A percentile compares a stretch with the other conserved stretches of the same genome.
Evolutionary conservation across 2,797 vertebrate species (phyloP).

Genomic region (Anguilla megastoma): DNA sequence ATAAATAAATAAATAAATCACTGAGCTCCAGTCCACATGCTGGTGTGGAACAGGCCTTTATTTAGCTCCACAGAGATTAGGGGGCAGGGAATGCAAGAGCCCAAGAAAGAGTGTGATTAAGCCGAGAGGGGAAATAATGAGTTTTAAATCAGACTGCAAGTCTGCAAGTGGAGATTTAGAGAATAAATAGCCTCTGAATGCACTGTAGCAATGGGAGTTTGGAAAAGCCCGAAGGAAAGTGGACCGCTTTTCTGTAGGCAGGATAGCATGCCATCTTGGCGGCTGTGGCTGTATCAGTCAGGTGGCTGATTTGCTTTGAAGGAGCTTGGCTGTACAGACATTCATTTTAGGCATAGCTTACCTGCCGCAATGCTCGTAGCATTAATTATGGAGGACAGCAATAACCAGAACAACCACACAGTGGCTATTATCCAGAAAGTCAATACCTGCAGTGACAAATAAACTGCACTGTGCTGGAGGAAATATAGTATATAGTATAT

Average conservation of each 20-base stretch:
- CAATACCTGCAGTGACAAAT: not conserved
- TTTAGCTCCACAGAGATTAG: not conserved
- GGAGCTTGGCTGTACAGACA: not conserved
- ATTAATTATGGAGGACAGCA: not conserved
- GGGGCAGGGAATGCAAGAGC: not conserved
- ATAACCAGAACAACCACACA: not conserved
- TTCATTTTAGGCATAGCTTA: not conserved
- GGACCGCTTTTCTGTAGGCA: not conserved
- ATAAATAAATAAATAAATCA: not conserved
- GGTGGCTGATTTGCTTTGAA: not conserved
- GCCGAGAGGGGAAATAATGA: not conserved
- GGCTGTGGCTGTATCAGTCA: not conserved
- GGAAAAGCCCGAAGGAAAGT: not conserved
- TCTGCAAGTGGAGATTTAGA: conserved; percentile 1
- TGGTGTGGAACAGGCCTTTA: not conserved
- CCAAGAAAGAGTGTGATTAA: not conserved
- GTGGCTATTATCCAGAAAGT: not conserved
- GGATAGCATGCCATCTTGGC: not conserved
- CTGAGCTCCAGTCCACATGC: not conserved
- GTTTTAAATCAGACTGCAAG: conserved; percentile 8
- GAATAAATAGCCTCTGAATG: conserved; percentile 9
- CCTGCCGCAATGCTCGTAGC: not conserved
- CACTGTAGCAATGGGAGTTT: not conserved
- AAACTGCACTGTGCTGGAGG: not conserved
- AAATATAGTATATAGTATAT: not conserved